These are phyloP conservation scores for Python bivittatus DNA, from an alignment of 2,113 vertebrate species.

Conservation along the genomic window DNA sequence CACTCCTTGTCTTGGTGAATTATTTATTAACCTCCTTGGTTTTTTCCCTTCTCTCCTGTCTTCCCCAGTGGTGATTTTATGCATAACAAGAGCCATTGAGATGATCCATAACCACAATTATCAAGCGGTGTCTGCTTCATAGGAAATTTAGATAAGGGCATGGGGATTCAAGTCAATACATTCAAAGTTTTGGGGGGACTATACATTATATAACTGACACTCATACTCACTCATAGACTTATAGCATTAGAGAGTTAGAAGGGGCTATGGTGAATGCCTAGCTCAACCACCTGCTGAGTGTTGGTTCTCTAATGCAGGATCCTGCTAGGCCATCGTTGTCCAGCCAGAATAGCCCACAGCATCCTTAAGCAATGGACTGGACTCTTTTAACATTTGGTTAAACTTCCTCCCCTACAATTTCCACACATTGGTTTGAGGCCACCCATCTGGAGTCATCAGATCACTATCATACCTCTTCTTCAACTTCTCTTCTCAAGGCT, in stretches of 20 bases:
- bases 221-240: background rate
- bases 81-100: conserved; percentile 17
- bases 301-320: background rate
- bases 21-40: conserved; percentile 12
- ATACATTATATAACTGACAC: background rate
- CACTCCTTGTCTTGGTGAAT: background rate
- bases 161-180: background rate
- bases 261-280: background rate
- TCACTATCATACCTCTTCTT: background rate
- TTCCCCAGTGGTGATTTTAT: conserved; percentile 14
- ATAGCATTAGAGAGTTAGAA: background rate
- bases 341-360: background rate
- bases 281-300: background rate
- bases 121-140: background rate
- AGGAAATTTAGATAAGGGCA: background rate
- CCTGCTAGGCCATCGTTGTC: background rate
- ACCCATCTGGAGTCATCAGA: background rate
- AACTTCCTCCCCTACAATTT: background rate
- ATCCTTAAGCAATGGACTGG: background rate
- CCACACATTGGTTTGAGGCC: background rate
- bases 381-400: background rate
- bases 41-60: background rate
- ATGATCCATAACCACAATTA: background rate
- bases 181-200: background rate
- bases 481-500: background rate